Percentiles rank a stretch among this genome's conserved stretches.
Evolutionary conservation across 2,797 vertebrate species (phyloP).

Genomic region (Danio tinwini): DNA sequence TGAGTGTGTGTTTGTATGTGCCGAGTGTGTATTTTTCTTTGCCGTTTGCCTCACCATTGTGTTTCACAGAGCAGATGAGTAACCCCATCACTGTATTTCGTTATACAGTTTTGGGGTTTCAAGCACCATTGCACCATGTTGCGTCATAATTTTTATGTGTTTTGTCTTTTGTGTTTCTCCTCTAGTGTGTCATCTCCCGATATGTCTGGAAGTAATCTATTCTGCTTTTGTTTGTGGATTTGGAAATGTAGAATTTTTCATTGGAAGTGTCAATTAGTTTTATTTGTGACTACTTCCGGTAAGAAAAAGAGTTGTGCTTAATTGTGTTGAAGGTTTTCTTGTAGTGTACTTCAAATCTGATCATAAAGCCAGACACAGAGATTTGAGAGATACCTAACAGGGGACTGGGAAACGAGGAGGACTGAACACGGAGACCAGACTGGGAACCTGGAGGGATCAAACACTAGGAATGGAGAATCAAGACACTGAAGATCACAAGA

Average conservation of each 20-base stretch:
- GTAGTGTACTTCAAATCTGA: not conserved
- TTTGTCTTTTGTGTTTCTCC: constrained; percentile 60
- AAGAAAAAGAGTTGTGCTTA: not conserved
- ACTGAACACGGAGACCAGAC: no score
- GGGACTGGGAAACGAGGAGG: no score
- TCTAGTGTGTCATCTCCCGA: constrained; percentile 44
- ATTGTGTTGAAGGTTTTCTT: not conserved
- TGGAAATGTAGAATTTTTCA: constrained; percentile 24
- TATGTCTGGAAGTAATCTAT: constrained; percentile 66
- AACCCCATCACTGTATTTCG: not conserved
- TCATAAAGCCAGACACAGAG: no score
- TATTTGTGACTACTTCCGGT: constrained; percentile 3
- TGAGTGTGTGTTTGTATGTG: constrained; percentile 33
- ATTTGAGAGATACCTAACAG: no score
- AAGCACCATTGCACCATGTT: constrained; percentile 32
- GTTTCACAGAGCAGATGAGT: constrained; percentile 15
- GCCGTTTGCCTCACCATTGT: constrained; percentile 13
- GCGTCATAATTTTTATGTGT: constrained; percentile 32
- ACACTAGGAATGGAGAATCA: no score
- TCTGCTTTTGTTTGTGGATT: constrained; percentile 26
- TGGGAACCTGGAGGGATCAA: no score
- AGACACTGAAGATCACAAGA: no score
- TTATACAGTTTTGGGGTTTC: constrained; percentile 21
- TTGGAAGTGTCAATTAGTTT: not conserved
- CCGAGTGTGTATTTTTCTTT: constrained; percentile 48